Conservation (phyloP, 2,888 invertebrate genomes). For the Mesochorus sp. region DNA sequence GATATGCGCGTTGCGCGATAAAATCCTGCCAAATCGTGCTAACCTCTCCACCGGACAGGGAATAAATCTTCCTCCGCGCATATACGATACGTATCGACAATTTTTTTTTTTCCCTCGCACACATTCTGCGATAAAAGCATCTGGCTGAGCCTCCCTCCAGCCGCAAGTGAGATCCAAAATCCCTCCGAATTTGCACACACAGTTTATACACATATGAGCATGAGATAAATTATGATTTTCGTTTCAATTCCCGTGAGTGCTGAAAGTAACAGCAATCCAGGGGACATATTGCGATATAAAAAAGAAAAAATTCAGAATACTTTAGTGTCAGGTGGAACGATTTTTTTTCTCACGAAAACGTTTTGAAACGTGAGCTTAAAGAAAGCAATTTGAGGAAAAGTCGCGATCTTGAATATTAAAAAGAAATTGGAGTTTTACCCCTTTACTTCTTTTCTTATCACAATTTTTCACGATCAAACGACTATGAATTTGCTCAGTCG, state of each 20-base stretch:
- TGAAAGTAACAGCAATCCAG: constrained; percentile 20
- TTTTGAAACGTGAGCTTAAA: too few species aligned
- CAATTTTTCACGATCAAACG: too few species aligned
- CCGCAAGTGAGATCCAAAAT: constrained; percentile 1
- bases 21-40: constrained; percentile 22
- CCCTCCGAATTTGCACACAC: neutral
- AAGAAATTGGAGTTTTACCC: too few species aligned
- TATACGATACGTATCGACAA: neutral
- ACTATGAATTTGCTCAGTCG: too few species aligned
- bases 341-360: neutral
- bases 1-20: constrained; percentile 35
- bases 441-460: too few species aligned
- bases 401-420: too few species aligned
- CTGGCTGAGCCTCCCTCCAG: neutral
- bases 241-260: constrained; percentile 54
- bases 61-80: constrained; percentile 46
- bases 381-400: too few species aligned
- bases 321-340: neutral
- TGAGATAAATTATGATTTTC: constrained; percentile 50
- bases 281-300: constrained; percentile 1
- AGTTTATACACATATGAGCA: constrained; percentile 25
- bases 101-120: neutral
- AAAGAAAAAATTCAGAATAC: neutral
- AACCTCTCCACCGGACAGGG: neutral
- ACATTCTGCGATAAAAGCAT: constrained; percentile 21